phyloP scores from a whole-genome alignment of 2,113 vertebrate species.

The Syrmaticus mikado region DNA sequence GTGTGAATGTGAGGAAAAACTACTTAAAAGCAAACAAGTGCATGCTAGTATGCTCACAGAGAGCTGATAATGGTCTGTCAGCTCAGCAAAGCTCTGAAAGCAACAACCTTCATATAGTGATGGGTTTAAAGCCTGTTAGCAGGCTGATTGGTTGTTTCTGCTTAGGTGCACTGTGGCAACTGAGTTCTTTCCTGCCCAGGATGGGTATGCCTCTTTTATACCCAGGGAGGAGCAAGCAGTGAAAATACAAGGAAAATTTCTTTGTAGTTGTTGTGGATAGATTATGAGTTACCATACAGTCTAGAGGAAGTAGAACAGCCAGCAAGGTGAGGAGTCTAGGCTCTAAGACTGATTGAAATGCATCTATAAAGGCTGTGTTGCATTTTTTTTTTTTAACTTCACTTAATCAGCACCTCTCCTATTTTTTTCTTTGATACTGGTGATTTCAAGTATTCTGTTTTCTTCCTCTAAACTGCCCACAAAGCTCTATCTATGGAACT shows the following conservation, averaged over 20 bases:
- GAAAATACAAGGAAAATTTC: neutral
- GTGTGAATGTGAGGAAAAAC: neutral
- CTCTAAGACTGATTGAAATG: neutral
- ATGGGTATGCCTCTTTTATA: rapidly evolving
- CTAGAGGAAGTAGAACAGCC: neutral
- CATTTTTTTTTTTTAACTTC: neutral
- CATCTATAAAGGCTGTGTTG: neutral
- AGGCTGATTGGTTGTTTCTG: neutral
- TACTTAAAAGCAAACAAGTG: neutral
- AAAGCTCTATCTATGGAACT: neutral
- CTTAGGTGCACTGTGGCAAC: neutral
- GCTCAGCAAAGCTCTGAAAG: neutral
- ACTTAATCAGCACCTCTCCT: neutral
- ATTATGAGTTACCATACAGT: neutral
- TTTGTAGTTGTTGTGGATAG: neutral
- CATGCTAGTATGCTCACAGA: rapidly evolving
- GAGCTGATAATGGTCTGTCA: neutral
- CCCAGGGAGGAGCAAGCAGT: neutral
- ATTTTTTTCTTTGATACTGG: neutral
- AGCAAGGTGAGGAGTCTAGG: rapidly evolving
- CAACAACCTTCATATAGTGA: rapidly evolving
- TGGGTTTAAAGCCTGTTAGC: neutral
- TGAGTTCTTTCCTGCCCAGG: neutral
- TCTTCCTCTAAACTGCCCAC: neutral
- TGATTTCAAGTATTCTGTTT: neutral